Evolutionary conservation across 2,888 invertebrate genomes (phyloP), one percentile per base, ranked within the genome.

Genomic region (Neoitamus cyanurus): DNA sequence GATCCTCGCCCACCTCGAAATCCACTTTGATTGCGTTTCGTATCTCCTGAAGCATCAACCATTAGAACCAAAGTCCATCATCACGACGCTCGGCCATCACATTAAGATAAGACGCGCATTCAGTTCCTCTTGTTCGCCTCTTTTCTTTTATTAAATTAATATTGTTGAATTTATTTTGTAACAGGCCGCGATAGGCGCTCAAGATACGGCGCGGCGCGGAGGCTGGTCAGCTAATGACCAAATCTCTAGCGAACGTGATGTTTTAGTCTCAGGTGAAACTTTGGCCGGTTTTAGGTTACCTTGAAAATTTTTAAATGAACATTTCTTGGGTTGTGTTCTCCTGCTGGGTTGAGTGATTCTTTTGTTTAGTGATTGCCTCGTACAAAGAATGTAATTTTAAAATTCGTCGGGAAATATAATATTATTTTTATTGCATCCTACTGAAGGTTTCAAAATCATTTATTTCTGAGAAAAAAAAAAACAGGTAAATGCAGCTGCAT

Each of bases 1-100:
- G 34, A 69, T 34, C 13, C 30, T 68, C 82, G 82, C 34, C 82
- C 68, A 82, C 34, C 68, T 69, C 34, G 69, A 69, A 70, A 69
- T 69, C 37, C 82, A 68, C 11, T 69, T 82, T 68, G 82, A 69
- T 37, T 82, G 82, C 69, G 28, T 20, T 58, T 31, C 37, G 11
- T 5, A 69, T 82, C 68, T 75, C 73, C 46, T 83, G 82, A 84
- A 78, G 77, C 84, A 84, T 75, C 82, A 37, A 84, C 84, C 85
- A 85, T 85, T 85, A 85, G 84, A 84, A 78, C 36, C 46, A 82
- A 85, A 85, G 78, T 84, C 85, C 85, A 83, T 85, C 85, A 85
- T 85, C 85, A 85, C 85, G 85, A 85, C 85, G 78, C 72, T 77
- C 83, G 48, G 77, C 85, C 83, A 85, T 77, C 85, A 83, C 84